A percentile compares a stretch with the other conserved stretches of the same genome.
Conservation (phyloP, 2,113 vertebrate species). For the Jaculus jaculus region DNA sequence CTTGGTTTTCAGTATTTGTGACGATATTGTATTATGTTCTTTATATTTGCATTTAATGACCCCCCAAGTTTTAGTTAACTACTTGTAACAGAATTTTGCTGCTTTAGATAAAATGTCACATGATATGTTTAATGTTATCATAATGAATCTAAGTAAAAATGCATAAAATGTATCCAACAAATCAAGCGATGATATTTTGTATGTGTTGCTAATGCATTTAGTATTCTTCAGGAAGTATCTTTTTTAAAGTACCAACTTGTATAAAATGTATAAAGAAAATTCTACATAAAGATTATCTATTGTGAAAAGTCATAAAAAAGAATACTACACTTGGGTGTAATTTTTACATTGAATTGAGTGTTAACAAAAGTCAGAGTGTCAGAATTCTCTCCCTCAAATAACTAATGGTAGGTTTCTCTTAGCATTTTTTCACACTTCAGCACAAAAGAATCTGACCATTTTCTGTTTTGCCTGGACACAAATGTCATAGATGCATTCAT, state of each 20-base stretch:
- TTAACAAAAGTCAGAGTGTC: neutral
- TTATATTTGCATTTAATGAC: neutral
- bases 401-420: neutral
- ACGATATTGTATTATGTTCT: neutral
- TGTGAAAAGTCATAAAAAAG: neutral
- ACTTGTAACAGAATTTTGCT: neutral
- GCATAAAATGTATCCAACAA: neutral
- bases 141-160: neutral
- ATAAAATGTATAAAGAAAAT: neutral
- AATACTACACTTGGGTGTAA: neutral
- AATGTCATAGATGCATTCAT: neutral
- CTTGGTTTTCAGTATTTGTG: neutral
- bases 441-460: neutral
- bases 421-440: neutral
- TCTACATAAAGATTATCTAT: neutral
- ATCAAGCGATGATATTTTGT: neutral
- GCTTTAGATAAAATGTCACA: neutral
- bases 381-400: neutral
- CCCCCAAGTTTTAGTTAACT: neutral
- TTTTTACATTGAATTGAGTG: neutral
- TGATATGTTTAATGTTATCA: neutral
- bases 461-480: neutral
- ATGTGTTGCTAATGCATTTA: neutral
- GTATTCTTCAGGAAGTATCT: neutral
- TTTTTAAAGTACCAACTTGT: neutral